These are phyloP conservation scores for Lipophrys pholis DNA, from an alignment of 2,113 vertebrate genomes.

Conservation along the genomic window DNA sequence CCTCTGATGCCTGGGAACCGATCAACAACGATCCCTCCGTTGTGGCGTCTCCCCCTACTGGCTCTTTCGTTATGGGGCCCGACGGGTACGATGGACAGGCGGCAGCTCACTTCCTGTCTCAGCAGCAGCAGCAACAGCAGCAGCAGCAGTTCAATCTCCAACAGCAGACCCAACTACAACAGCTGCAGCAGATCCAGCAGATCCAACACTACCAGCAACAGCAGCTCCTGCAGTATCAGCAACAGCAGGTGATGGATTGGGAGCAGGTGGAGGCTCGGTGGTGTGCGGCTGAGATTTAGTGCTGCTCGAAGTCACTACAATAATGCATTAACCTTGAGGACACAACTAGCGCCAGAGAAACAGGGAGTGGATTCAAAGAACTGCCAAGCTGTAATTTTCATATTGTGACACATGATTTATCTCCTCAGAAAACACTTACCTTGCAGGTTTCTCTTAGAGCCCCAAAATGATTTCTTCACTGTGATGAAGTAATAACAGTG, in stretches of 20 bases:
- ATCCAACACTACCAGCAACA: constrained; percentile 87
- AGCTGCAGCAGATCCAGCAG: constrained; percentile 86
- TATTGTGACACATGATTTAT: neutral
- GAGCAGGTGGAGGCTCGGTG: constrained; percentile 25
- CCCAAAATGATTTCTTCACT: neutral
- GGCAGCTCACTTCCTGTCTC: constrained; percentile 78
- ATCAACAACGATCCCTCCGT: constrained; percentile 91
- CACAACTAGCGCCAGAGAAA: neutral
- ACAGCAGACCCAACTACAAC: constrained; percentile 83
- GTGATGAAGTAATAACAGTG: too few species aligned
- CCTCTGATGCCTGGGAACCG: constrained; percentile 96
- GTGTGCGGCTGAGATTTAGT: constrained; percentile 2
- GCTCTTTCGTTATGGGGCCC: constrained; percentile 86
- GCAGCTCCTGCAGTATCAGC: constrained; percentile 86
- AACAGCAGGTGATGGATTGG: constrained; percentile 78
- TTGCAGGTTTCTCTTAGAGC: neutral
- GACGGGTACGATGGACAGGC: constrained; percentile 80
- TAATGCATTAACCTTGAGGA: constrained; percentile 1
- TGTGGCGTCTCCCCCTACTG: constrained; percentile 90
- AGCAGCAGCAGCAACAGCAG: constrained; percentile 84
- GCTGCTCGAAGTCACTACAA: constrained; percentile 3
- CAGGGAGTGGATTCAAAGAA: too few species aligned
- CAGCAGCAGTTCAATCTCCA: constrained; percentile 84
- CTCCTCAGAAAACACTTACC: constrained; percentile 3
- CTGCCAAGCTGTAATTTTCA: too few species aligned